Evolutionary conservation across 2,113 vertebrate species (phyloP).

Genomic region (Oriolus oriolus): DNA sequence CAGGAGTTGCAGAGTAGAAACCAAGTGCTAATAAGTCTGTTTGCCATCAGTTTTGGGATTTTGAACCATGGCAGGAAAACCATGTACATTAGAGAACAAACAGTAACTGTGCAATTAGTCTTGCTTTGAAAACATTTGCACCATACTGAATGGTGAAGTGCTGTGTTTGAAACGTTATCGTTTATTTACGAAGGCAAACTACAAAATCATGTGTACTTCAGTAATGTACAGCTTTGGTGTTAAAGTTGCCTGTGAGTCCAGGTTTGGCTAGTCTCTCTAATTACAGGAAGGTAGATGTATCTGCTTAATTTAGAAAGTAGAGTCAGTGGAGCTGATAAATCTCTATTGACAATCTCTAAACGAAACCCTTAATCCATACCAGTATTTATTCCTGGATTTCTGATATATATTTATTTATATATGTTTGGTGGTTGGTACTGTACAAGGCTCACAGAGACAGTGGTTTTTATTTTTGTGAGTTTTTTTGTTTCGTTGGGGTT

Average conservation of each 20-base stretch:
- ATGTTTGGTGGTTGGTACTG: neutral
- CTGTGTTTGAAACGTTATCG: neutral
- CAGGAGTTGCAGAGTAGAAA: neutral
- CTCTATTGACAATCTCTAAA: neutral
- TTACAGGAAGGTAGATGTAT: neutral
- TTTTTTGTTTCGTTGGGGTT: neutral
- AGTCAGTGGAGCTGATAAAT: neutral
- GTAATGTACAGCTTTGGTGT: neutral
- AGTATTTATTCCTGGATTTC: neutral
- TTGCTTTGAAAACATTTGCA: neutral
- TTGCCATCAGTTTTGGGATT: neutral
- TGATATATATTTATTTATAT: neutral
- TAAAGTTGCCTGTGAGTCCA: neutral
- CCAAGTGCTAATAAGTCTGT: neutral
- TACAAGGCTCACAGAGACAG: too few species aligned
- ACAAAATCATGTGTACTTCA: neutral
- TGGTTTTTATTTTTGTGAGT: neutral
- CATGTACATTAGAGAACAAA: neutral
- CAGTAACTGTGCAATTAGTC: neutral
- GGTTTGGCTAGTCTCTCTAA: neutral
- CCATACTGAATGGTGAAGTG: neutral
- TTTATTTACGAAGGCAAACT: neutral
- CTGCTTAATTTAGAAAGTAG: neutral
- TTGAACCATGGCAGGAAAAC: neutral
- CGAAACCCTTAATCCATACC: neutral